Base-by-base conservation (phyloP, 2,797 vertebrate genomes). In the Cynopterus sphinx region DNA sequence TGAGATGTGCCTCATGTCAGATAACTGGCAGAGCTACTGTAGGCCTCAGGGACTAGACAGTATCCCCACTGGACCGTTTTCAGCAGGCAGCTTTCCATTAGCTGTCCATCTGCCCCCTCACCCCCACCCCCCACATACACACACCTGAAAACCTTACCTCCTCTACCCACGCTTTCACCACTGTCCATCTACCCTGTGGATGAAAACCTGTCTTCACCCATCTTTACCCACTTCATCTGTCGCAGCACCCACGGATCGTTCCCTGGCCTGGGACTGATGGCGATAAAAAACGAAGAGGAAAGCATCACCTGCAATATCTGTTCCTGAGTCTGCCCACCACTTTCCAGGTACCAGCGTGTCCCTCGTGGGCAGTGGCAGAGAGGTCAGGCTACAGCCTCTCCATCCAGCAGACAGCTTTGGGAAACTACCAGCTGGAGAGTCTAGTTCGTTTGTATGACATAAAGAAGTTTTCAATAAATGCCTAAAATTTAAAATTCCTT, bases 191-290 rank as follows among this genome's bases (percentile, higher is more conserved):
- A 21, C 31, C 63, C 5, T 55, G 19, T 87, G 65, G 85, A 59
- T 53, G 78, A 95, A 92, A 94, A 93, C 36, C 11, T 97, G 43
- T 61, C 1, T 33, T 57, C 19, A 9, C 5, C 94, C 63, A 5
- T 33, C 33, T 33, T 33, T 2, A 33, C 33, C 33, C 33, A 33
- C 33, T 33, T 33, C 33, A 33, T 97, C 97, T 98, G 36, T 98
- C 98, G 63, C 96, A 98, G 98, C 73, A 31, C 17, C 0, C 53
- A 90, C 0, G 97, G 96, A 87, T 96, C 97, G 3, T 70, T 97
- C 1, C 41, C 98, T 0, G 98, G 98, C 95, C 94, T 99, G 81
- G 98, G 98, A 61, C 94, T 98, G 91, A 98, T 98, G 97, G 98
- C 92, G 96, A 98, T 98, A 95, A 98, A 98, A 98, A 97, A 93